These are phyloP conservation scores for Ooceraea biroi DNA, from an alignment of 1,140 invertebrate species.

Conservation along the genomic window DNA sequence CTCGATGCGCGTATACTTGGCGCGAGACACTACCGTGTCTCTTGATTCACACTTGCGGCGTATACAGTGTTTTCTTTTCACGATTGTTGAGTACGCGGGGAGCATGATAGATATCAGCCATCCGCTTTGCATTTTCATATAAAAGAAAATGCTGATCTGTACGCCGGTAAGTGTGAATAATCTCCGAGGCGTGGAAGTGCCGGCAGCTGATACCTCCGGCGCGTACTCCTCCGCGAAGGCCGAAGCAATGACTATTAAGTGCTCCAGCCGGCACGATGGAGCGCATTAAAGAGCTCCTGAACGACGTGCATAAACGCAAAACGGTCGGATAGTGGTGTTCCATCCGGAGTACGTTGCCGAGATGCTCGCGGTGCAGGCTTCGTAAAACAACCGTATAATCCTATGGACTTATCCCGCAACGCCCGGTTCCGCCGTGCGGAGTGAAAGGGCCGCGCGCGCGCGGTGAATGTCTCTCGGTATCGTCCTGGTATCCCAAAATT, in stretches of 20 bases:
- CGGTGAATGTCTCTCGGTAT: conserved; percentile 49
- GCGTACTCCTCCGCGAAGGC: background rate
- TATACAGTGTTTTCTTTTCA: no score
- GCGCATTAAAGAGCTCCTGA: conserved; percentile 66
- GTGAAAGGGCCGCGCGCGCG: conserved; percentile 42
- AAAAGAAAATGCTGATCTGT: background rate
- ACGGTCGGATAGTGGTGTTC: conserved; percentile 30
- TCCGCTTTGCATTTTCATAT: background rate
- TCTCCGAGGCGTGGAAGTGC: background rate
- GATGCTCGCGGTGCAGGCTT: conserved; percentile 20
- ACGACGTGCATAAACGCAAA: conserved; percentile 69
- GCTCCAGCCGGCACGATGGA: conserved; percentile 32
- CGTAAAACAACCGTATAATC: conserved; percentile 71
- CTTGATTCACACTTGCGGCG: no score
- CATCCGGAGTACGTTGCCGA: background rate
- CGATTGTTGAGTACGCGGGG: no score
- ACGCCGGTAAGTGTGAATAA: background rate
- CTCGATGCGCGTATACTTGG: no score
- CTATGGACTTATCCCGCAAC: conserved; percentile 17
- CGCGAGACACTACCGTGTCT: no score
- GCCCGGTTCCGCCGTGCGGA: background rate
- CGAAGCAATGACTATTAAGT: conserved; percentile 69
- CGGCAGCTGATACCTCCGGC: background rate
- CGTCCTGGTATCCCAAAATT: conserved; percentile 38
- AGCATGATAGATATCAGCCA: background rate